Conservation (phyloP, 2,113 vertebrate species). For the Arizona elegans region DNA sequence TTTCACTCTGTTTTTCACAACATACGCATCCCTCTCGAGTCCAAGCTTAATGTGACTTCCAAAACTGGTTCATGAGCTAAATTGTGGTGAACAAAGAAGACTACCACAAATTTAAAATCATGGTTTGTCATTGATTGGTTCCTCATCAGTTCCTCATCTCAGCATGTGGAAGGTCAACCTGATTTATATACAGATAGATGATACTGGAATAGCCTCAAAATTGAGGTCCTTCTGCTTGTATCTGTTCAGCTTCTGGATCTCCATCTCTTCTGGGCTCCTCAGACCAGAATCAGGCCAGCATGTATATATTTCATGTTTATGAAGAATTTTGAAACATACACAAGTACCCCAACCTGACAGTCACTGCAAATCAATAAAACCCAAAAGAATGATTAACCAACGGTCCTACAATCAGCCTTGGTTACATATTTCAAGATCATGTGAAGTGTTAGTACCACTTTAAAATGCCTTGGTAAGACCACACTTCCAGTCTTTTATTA, state of each 20-base stretch:
- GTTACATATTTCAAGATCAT: background rate
- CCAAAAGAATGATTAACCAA: background rate
- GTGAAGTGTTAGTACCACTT: background rate
- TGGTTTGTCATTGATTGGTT: background rate
- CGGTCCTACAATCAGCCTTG: background rate
- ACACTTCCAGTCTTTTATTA: no score
- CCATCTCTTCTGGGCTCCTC: background rate
- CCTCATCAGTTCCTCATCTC: background rate
- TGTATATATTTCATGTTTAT: background rate
- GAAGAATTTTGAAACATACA: background rate
- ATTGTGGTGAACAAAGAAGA: background rate
- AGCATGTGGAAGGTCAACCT: background rate
- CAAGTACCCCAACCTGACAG: background rate
- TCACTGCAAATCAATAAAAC: background rate
- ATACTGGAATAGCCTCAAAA: background rate
- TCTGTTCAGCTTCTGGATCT: background rate
- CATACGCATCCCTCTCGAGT: background rate
- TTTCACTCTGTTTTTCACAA: background rate
- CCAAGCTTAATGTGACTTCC: background rate
- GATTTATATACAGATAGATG: background rate
- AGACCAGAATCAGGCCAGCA: background rate
- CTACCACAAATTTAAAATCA: background rate
- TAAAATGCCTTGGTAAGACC: background rate
- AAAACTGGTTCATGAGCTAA: background rate
- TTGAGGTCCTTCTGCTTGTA: background rate